A percentile compares a stretch with the other conserved stretches of the same genome.
Evolutionary conservation across 37 sponge, comb jelly and placozoan genomes (phyloP).

Genomic region (Spongilla lacustris): DNA sequence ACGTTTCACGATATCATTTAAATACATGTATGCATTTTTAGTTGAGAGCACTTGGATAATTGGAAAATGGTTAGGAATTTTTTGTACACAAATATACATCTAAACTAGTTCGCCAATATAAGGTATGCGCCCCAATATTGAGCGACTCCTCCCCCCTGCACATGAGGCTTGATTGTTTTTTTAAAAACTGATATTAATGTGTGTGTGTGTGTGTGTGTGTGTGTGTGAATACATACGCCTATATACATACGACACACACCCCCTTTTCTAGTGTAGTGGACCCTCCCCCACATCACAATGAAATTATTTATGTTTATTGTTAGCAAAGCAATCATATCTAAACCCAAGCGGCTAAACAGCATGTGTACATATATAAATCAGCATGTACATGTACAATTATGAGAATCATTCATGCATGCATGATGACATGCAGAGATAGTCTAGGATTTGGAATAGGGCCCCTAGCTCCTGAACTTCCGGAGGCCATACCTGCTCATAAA

Average conservation of each 20-base stretch:
- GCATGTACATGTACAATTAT: neutral
- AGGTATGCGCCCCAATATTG: too few species aligned
- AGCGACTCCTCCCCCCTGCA: neutral
- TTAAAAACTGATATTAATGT: neutral
- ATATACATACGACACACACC: neutral
- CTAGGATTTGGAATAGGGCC: neutral
- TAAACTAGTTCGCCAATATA: too few species aligned
- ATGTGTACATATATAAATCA: neutral
- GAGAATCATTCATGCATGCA: constrained; percentile 1
- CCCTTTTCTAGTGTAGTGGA: neutral
- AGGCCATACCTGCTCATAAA: neutral
- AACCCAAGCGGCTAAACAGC: neutral
- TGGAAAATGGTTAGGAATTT: too few species aligned
- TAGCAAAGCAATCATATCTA: neutral
- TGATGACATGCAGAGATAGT: neutral
- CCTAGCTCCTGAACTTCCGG: neutral
- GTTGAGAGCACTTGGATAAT: too few species aligned
- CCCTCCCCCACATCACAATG: neutral
- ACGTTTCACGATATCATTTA: too few species aligned
- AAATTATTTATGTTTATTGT: neutral
- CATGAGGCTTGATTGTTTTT: neutral
- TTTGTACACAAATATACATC: too few species aligned
- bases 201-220: neutral
- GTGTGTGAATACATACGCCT: neutral
- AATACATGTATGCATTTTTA: too few species aligned